A percentile compares a stretch with the other conserved stretches of the same genome.
Conservation (phyloP, 2,797 vertebrate genomes). For the Centroberyx gerrardi region DNA sequence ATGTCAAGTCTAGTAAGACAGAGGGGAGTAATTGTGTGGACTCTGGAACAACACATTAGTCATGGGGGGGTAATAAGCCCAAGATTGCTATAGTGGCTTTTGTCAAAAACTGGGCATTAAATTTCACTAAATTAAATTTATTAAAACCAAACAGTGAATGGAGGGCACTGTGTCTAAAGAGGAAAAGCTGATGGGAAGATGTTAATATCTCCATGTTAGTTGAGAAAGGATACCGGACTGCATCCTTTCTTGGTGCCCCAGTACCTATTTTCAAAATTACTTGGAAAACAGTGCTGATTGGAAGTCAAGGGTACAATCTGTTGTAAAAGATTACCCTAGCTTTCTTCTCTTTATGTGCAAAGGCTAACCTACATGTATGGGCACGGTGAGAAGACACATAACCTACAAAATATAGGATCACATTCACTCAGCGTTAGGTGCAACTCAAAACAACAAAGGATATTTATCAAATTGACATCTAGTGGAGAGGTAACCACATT, state of each 20-base stretch:
- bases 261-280: background rate
- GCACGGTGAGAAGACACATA: too few relatives aligned
- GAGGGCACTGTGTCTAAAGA: constrained; percentile 35
- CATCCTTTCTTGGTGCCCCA: constrained; percentile 1
- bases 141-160: constrained; percentile 27
- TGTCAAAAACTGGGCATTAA: constrained; percentile 23
- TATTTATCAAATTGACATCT: background rate
- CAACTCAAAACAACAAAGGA: background rate
- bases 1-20: constrained; percentile 66
- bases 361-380: constrained; percentile 4
- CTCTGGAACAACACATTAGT: constrained; percentile 44
- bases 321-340: background rate
- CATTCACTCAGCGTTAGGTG: background rate
- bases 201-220: background rate
- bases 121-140: constrained; percentile 2
- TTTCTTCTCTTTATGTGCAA: constrained; percentile 40
- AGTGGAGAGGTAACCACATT: background rate
- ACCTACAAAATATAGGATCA: background rate
- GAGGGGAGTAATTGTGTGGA: constrained; percentile 43
- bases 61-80: constrained; percentile 43
- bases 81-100: constrained; percentile 52
- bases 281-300: background rate
- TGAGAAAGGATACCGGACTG: constrained; percentile 13
- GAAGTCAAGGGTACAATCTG: background rate
- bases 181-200: background rate